Base-by-base conservation (phyloP, 2,797 vertebrate species). In the Schizothorax lantsangensis region DNA sequence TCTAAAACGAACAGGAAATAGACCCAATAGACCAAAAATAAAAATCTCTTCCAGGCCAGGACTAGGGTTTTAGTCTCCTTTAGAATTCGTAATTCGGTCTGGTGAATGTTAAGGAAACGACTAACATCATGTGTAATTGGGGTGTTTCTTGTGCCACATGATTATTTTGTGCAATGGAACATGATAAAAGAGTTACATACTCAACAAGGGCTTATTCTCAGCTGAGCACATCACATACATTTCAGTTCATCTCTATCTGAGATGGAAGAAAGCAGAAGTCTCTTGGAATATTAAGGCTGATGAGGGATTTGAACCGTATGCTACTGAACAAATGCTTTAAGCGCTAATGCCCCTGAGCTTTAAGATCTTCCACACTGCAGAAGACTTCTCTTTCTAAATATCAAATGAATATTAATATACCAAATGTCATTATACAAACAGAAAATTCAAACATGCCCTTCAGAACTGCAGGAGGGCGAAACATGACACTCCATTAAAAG, bases 361-460 rank as follows among this genome's bases (percentile, higher is more conserved):
- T 64, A 64, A 74, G 82, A 75, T 72, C 66, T 62, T 62, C 68
- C 9, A 30, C 10, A 15, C 84, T 45, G 47, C 59, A 47, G 5
- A 59, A 75, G 47, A 33, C 26, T 0, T 45, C 15, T 26, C n/a
- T 59, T 72, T 36, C 64, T 69, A 68, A 78, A 85, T 79, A 80
- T 85, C 75, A 79, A 79, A 79, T 66, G 66, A 79, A 80, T 78
- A 79, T 85, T 85, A 79, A 85, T 80, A 79, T 17, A 59, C 49
- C 49, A 43, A 79, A 72, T 52, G 80, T 85, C 52, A 85, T 85
- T 84, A 80, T 72, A 80, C 66, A 85, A 85, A 85, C 66, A 79
- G 77, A 47, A 79, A 80, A 59, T 80, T 85, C 75, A 71, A 79
- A 80, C 77, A 62, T 62, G 26, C 77, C 77, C 52, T 38, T 80